Evolutionary conservation across 2,888 invertebrate genomes (phyloP), one percentile per base, ranked within the genome.

Genomic region (Autographa gamma): DNA sequence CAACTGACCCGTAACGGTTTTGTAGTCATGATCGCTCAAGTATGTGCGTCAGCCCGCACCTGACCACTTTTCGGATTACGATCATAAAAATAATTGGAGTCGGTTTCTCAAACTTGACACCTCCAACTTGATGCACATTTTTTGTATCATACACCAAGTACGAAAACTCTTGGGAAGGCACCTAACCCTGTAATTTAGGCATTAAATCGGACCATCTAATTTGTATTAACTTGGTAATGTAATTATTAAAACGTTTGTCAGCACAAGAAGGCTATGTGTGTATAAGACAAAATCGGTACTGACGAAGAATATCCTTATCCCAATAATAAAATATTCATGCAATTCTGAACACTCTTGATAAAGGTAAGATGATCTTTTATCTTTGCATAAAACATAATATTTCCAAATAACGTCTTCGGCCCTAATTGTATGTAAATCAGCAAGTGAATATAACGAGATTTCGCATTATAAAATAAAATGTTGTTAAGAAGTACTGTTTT

Each of bases 401-500:
- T 59, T 11, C 62, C 73, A 75, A 81, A 78, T 83, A 83, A 83
- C 83, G 75, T 77, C 78, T 81, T 75, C 71, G 79, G 76, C 80
- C 81, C 74, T 81, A 82, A 87, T 82, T 83, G 77, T 85, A 85
- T 81, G 82, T 86, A 86, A 85, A 87, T 86, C 81, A 84, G 79
- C 78, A 71, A 68, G 66, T 77, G 79, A 71, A 77, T 80, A 84
- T 85, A 84, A 86, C 83, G 70, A 85, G 79, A 82, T 79, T 79
- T 84, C 82, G 76, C 80, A 80, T 83, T 83, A 85, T 79, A 83
- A 86, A 87, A 85, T 84, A 84, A 83, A 83, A 88, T 80, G 79
- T 85, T 86, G 87, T 86, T 83, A 86, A 90, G 87, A 87, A 86
- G 80, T 83, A 86, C 87, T 83, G 85, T 87, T 90, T 90, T 88